A percentile compares a stretch with the other conserved stretches of the same genome.
These are phyloP conservation scores for Lepidochitona cinerea DNA, from an alignment of 2,888 invertebrate genomes.

Conservation along the genomic window DNA sequence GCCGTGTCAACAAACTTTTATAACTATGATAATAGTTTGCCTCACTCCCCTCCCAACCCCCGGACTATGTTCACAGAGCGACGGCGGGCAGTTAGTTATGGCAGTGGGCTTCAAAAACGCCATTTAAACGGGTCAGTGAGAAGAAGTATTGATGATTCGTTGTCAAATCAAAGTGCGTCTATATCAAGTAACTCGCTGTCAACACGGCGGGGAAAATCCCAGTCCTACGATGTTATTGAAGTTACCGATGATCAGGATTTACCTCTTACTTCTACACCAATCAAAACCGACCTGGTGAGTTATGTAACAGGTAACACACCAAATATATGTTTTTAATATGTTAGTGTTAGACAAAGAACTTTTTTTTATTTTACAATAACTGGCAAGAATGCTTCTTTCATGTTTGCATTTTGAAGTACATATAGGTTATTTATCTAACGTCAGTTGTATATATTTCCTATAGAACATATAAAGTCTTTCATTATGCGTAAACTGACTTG, in stretches of 20 bases:
- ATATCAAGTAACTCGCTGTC: background rate
- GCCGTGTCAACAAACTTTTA: background rate
- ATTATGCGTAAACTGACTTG: no score
- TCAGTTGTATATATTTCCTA: no score
- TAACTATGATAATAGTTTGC: background rate
- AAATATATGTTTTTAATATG: no score
- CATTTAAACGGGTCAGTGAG: background rate
- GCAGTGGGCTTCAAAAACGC: background rate
- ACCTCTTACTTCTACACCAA: background rate
- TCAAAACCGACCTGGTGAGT: background rate
- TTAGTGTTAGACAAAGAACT: no score
- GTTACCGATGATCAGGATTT: background rate
- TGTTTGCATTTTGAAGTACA: no score
- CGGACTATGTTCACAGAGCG: background rate
- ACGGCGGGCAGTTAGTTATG: background rate
- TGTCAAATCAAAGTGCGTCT: background rate
- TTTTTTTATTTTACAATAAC: no score
- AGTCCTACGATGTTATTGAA: background rate
- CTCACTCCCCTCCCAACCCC: background rate
- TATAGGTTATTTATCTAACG: no score
- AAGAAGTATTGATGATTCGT: background rate
- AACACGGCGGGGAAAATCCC: background rate
- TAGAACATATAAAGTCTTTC: no score
- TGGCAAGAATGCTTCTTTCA: no score
- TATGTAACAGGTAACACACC: no score